These are phyloP conservation scores for Phoeniculus purpureus DNA, from an alignment of 2,797 vertebrate genomes.

Conservation along the genomic window DNA sequence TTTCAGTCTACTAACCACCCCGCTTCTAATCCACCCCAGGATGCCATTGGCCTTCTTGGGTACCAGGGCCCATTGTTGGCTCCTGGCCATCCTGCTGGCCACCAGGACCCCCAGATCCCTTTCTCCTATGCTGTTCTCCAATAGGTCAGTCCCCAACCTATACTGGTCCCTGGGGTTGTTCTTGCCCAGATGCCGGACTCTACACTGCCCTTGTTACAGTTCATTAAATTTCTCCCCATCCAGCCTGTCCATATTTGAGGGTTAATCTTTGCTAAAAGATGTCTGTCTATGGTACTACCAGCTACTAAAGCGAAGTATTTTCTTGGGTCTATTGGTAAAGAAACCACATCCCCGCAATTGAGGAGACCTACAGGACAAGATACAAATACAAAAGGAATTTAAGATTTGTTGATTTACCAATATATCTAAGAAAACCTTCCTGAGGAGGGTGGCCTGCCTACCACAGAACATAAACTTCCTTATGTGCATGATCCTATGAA, in stretches of 20 bases:
- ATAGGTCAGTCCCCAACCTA: too few relatives aligned
- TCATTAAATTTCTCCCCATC: too few relatives aligned
- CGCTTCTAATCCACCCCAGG: too few relatives aligned
- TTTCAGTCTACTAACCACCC: not conserved
- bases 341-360: constrained; percentile 17
- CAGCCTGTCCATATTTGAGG: not conserved
- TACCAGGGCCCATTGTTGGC: too few relatives aligned
- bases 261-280: not conserved
- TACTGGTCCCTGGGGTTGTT: too few relatives aligned
- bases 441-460: not conserved
- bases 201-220: too few relatives aligned
- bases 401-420: constrained; percentile 50
- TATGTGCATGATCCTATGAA: not conserved
- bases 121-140: too few relatives aligned
- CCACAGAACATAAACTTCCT: not conserved
- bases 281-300: not conserved
- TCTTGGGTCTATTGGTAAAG: not conserved
- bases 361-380: not conserved
- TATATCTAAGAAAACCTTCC: not conserved
- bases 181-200: too few relatives aligned
- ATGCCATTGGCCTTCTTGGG: too few relatives aligned
- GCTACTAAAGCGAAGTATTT: not conserved
- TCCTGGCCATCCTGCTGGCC: too few relatives aligned
- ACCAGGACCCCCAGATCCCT: too few relatives aligned
- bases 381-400: constrained; percentile 24